A percentile compares a stretch with the other conserved stretches of the same genome.
Evolutionary conservation across 2,797 vertebrate genomes (phyloP).

Genomic region (Sebastes hubbsi): DNA sequence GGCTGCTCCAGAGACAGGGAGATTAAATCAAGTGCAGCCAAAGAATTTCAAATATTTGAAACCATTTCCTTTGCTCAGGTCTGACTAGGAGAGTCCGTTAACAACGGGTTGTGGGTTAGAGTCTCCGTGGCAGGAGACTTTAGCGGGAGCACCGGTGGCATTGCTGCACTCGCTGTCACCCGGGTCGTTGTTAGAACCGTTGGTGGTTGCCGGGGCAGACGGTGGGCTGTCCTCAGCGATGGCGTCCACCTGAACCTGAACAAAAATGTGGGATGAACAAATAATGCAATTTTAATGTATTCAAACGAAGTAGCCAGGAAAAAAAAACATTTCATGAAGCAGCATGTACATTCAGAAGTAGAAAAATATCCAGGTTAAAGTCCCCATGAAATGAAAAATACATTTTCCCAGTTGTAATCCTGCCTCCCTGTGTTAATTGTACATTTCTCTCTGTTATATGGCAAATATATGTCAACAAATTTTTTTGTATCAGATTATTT

Average conservation of each 20-base stretch:
- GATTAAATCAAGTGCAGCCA: slow-evolving; percentile 47
- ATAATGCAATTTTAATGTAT: neutral
- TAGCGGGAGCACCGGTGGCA: slow-evolving; percentile 73
- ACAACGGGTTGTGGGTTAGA: slow-evolving; percentile 86
- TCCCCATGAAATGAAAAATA: too few species aligned
- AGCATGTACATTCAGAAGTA: neutral
- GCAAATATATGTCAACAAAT: too few species aligned
- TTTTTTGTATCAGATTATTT: too few species aligned
- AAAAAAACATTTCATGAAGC: neutral
- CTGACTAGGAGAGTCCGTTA: slow-evolving; percentile 94
- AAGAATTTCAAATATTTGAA: slow-evolving; percentile 71
- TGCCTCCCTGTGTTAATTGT: too few species aligned
- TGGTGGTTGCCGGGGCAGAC: slow-evolving; percentile 82
- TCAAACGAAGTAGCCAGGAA: neutral
- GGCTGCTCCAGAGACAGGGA: slow-evolving; percentile 34
- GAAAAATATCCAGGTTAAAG: neutral
- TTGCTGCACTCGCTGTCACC: slow-evolving; percentile 24
- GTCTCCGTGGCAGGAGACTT: slow-evolving; percentile 83
- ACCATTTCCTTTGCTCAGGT: slow-evolving; percentile 46
- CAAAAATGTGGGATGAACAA: neutral
- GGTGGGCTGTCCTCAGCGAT: slow-evolving; percentile 89
- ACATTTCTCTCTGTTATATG: too few species aligned
- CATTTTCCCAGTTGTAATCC: too few species aligned
- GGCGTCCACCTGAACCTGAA: slow-evolving; percentile 81
- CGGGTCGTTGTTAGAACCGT: slow-evolving; percentile 82